Evolutionary conservation across 2,113 vertebrate species (phyloP), one percentile per base, ranked within the genome.

Genomic region (Sorex fumeus): DNA sequence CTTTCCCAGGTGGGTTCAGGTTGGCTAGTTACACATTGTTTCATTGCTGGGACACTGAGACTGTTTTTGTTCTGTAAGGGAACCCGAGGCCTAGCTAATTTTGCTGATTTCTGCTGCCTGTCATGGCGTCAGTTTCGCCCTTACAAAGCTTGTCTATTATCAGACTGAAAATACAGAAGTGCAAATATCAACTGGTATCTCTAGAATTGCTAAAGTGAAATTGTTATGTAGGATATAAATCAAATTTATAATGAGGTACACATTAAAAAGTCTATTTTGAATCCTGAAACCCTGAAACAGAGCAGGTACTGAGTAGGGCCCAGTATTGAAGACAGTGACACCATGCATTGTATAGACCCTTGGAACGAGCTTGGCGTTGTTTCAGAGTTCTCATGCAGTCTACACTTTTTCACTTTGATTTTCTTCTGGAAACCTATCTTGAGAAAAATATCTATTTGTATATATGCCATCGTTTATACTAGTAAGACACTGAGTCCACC

Each of bases 91-190:
- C 40, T 7, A 40, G 40, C 40, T 40, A 7, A 40, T 40, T 40
- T 40, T 40, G 40, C 40, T 40, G 40, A 40, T 40, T 40, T 40
- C 40, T 7, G 40, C 40, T 40, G 40, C 40, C 40, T 40, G 7
- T 40, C 40, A 40, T 40, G 40, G 40, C 40, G 40, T 40, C 40
- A 40, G 40, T 40, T 40, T 40, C 40, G 40, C 40, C 40, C 91
- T 90, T 87, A 91, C 84, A 30, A 50, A 50, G 47, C 47, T 50
- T 50, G 47, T 50, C 13, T 50, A 10, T 90, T 43, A 74, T 23
- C 16, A 18, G 91, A 78, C 30, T 89, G 76, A 84, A 95, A 70
- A 70, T 82, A 19, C 62, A 88, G 13, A 92, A 87, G 57, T 86
- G 64, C 91, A 91, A 84, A 60, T 87, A 53, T 1, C 83, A 6